Base-by-base conservation (phyloP, 2,113 vertebrate genomes). In the Neolamprologus falcicula region DNA sequence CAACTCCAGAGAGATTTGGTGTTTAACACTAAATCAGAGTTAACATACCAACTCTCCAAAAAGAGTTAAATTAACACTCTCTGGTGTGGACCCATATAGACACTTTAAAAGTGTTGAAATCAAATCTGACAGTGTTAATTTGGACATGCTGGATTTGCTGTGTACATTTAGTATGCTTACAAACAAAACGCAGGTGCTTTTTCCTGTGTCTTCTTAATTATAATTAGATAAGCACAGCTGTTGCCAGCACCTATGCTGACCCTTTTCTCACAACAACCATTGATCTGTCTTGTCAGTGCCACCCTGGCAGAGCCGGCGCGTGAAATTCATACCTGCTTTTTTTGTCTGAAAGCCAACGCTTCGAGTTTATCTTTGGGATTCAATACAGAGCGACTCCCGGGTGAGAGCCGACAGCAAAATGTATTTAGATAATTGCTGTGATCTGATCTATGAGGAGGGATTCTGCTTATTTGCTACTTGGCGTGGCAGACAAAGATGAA, bases 151-250 rank as follows among this genome's bases (percentile, higher is more conserved):
- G n/a, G n/a, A n/a, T n/a, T n/a, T n/a, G n/a, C n/a, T n/a, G n/a
- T n/a, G n/a, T n/a, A n/a, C 28, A 57, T 55, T 26, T 85, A 45
- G 37, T 73, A 33, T 66, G 31, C 57, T 82, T 73, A n/a, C 86
- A 80, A 87, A 90, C 88, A 89, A 90, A 93, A 66, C 13, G 3
- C 92, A 91, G 91, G 86, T 90, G 93, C 47, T 37, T 83, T 42
- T 82, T 40, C 33, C 80, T 81, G 57, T 88, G 76, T 53, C 63
- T 80, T 55, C 50, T 84, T 88, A 80, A 88, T 93, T 88, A 68
- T 91, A 93, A 92, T 94, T 91, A 92, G 86, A 90, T 42, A n/a
- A 88, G 80, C 92, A 83, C 93, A 93, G 91, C 93, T 94, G 93
- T 88, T 9, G 21, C 45, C 37, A 68, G 79, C 50, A 45, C 80